Base-by-base conservation (phyloP, 2,888 invertebrate genomes). In the Scaptomyza tumidula region DNA sequence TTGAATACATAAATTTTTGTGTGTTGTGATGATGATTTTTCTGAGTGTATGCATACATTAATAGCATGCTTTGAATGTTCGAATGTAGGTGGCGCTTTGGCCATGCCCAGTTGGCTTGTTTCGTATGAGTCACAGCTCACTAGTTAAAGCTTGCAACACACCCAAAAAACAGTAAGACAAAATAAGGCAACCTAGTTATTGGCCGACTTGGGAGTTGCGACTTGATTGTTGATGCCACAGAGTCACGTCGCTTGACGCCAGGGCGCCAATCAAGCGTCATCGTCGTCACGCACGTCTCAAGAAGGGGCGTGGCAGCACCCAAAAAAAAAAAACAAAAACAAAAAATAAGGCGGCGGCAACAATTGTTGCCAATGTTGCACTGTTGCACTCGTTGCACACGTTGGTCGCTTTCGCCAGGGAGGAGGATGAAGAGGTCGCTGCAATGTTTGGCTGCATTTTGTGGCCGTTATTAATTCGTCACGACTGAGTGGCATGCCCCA, bases 401-500 rank as follows among this genome's bases (percentile, higher is more conserved):
- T 55, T 55, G 24, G 24, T 35, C 71, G 86, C 80, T 83, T 81
- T 88, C 77, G 86, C 88, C 72, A 52, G 43, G 19, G 19, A 2
- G 19, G 19, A 19, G 19, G 19, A 19, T 1, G 19, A 19, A 19
- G 67, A 63, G 81, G 79, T 76, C 83, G 69, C 52, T 9, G 14
- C 46, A 39, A 45, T 33, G 46, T 27, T 59, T 60, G 65, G 46
- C 54, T 55, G 57, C 61, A 48, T 64, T 74, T 68, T 43, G 70
- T 62, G 46, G 59, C 76, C 79, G 78, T 86, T 84, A 83, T 84
- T 80, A 86, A 80, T 88, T 88, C 84, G 84, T 85, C 86, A 88
- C 88, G 88, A 88, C 59, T 86, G 80, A 88, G 62, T 88, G 88
- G 70, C 60, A 68, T 24, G 24, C 24, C 24, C 24, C 24, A 24